Evolutionary conservation across 2,113 vertebrate species (phyloP), one percentile per base, ranked within the genome.

Genomic region (Dipodomys stephensi): DNA sequence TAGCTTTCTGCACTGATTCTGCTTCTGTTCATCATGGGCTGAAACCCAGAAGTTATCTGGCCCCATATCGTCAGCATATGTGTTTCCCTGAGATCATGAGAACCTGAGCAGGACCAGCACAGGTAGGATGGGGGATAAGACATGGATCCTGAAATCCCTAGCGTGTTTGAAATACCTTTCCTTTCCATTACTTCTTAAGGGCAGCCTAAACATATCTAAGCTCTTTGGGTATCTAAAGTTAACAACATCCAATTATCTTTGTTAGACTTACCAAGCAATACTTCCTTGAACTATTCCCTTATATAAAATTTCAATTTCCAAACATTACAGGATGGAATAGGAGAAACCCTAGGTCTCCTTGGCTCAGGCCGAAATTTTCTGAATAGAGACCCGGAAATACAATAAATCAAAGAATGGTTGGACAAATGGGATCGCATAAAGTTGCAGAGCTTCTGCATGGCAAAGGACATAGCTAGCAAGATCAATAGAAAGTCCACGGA

Each of bases 81-180:
- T 32, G 19, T 60, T 23, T 18, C 12, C 12, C 39, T 1, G 39
- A 7, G 0, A 1, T 68, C 7, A 0, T 1, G 49, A 44, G 53
- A 39, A 7, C 28, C 30, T 1, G 27, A 25, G 23, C 1, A 8
- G 28, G 10, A 9, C 30, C 4, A 12, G 3, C 28, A 13, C 20
- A 13, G 53, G 2, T 6, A 2, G 5, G 20, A 71, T 0, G 4
- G 15, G 12, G 3, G 2, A 20, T 27, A 71, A 16, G 27, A 7
- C 32, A 10, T n/a, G 83, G 32, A 2, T 49, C 18, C 5, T 20
- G 0, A 15, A 15, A 27, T 23, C 7, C 16, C 9, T 18, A 0
- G 10, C 16, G 0, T 10, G 25, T 19, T 27, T 35, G 11, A 62
- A 62, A 25, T 39, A 3, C 7, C 30, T 57, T 27, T 3, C 18